These are phyloP conservation scores for Drosophila monieri DNA, from an alignment of 2,888 invertebrate genomes.

Conservation along the genomic window DNA sequence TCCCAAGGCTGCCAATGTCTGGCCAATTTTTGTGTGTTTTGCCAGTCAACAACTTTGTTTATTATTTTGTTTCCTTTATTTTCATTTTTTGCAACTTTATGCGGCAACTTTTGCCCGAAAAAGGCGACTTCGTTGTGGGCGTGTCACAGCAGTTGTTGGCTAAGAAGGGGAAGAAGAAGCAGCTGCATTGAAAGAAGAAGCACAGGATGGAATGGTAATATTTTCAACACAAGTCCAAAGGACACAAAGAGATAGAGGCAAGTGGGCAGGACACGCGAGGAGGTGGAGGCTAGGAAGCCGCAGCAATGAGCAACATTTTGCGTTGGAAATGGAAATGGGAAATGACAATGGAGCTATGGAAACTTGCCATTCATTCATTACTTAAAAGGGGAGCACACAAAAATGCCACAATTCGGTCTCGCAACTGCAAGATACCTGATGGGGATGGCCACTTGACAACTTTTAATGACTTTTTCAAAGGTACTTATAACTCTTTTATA, in stretches of 20 bases:
- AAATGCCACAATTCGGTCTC: not conserved
- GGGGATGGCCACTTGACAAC: not conserved
- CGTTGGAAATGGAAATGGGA: constrained; percentile 49
- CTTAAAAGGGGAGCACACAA: constrained; percentile 51
- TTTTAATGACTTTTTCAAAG: not conserved
- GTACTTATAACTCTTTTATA: not conserved
- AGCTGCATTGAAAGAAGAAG: constrained; percentile 8
- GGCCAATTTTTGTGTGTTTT: constrained; percentile 54
- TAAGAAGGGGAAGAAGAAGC: constrained; percentile 17
- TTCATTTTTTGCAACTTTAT: constrained; percentile 62
- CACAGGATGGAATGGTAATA: constrained; percentile 56
- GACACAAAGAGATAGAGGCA: constrained; percentile 8
- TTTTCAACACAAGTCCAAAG: constrained; percentile 51
- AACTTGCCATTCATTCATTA: constrained; percentile 79
- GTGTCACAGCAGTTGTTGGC: constrained; percentile 61
- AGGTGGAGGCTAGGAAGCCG: not conserved
- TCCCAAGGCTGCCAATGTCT: constrained; percentile 45
- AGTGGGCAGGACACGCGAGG: not conserved
- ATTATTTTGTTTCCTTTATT: constrained; percentile 44
- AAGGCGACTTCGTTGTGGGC: constrained; percentile 39
- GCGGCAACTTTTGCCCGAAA: constrained; percentile 57
- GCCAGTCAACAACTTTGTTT: constrained; percentile 66
- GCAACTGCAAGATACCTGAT: constrained; percentile 23
- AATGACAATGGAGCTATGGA: constrained; percentile 69
- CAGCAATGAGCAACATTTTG: constrained; percentile 19